These are phyloP conservation scores for Anorthoa munda DNA, from an alignment of 2,888 invertebrate genomes.

Conservation along the genomic window DNA sequence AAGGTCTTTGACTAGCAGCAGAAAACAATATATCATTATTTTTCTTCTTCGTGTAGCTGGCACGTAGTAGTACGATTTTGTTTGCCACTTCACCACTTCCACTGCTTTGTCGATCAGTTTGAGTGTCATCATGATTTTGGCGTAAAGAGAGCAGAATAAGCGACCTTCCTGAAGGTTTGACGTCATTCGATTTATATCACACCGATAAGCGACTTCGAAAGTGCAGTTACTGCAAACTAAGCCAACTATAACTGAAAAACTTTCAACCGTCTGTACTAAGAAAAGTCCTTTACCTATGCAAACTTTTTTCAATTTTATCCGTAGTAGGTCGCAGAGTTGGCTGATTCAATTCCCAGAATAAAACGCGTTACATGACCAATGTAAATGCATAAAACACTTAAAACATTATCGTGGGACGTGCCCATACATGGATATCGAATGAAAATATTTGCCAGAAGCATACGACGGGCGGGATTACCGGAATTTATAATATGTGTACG, in stretches of 20 bases:
- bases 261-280: background rate
- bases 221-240: background rate
- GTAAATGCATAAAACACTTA: constrained; percentile 4
- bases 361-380: background rate
- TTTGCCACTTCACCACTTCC: no score
- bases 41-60: no score
- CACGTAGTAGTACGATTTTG: no score
- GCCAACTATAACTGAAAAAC: background rate
- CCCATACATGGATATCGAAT: constrained; percentile 35
- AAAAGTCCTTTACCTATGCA: no score
- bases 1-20: no score
- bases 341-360: background rate
- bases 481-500: constrained; percentile 19
- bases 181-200: no score
- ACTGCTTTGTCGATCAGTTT: no score
- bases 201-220: background rate
- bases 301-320: background rate
- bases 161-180: no score
- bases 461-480: constrained; percentile 14
- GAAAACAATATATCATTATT: no score
- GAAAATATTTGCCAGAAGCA: constrained; percentile 36
- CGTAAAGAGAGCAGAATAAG: no score
- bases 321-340: background rate
- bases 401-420: constrained; percentile 30
- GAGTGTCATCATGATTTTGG: no score